These are phyloP conservation scores for Pterostichus niger DNA, from an alignment of 2,888 invertebrate genomes.

Conservation along the genomic window DNA sequence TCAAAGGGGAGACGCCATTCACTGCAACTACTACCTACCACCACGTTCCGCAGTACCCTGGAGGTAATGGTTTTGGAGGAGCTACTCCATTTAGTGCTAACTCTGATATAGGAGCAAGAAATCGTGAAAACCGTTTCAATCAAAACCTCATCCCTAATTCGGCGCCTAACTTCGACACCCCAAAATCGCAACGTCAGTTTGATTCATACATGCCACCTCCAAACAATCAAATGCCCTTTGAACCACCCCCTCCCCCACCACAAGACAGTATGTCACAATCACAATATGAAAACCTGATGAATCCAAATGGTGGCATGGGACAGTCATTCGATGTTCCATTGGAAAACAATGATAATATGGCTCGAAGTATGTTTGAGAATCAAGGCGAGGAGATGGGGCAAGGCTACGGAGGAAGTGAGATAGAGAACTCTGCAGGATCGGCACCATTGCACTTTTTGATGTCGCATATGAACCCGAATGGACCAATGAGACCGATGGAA, in stretches of 20 bases:
- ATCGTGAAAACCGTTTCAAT: neutral
- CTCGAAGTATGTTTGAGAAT: neutral
- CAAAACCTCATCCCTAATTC: neutral
- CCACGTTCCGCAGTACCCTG: neutral
- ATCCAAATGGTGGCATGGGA: neutral
- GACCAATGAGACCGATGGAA: slow-evolving; percentile 1
- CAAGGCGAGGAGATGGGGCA: neutral
- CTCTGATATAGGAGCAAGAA: neutral
- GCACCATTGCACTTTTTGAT: neutral
- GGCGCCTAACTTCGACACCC: neutral
- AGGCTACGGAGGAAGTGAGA: neutral
- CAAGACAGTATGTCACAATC: neutral
- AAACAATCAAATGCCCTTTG: slow-evolving; percentile 2
- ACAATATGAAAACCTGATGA: neutral
- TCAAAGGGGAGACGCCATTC: slow-evolving; percentile 21
- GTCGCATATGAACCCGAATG: neutral
- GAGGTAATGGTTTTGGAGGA: neutral
- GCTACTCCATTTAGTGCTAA: neutral
- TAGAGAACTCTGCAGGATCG: neutral
- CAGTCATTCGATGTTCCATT: neutral
- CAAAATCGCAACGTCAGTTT: neutral
- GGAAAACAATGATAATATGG: neutral
- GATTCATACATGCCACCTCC: neutral
- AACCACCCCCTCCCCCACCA: neutral
- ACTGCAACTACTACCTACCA: neutral